Evolutionary conservation across 2,797 vertebrate genomes (phyloP).

Genomic region (Neoniphon sammara): DNA sequence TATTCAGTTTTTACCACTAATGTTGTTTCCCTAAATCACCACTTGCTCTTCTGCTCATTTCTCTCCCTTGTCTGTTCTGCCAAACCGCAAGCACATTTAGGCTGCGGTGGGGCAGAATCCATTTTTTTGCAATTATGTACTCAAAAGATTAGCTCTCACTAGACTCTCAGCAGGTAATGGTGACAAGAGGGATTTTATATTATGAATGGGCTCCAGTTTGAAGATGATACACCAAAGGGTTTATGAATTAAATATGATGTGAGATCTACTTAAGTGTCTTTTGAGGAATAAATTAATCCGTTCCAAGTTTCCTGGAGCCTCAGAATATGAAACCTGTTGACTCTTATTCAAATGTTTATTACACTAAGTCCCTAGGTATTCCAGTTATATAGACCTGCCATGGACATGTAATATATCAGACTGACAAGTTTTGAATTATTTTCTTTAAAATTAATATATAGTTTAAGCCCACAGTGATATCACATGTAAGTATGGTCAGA

Average conservation of each 20-base stretch:
- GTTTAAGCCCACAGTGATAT: conserved; percentile 1
- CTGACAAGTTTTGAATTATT: conserved; percentile 6
- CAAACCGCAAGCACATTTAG: background rate
- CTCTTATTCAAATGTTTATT: conserved; percentile 2
- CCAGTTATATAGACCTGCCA: background rate
- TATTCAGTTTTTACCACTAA: too few relatives aligned
- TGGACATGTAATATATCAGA: background rate
- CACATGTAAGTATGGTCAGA: background rate
- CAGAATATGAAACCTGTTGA: conserved; percentile 10
- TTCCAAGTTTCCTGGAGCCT: conserved; percentile 2
- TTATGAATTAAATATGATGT: background rate
- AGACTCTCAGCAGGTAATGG: background rate
- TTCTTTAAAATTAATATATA: conserved; percentile 31
- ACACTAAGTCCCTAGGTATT: background rate
- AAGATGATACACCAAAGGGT: background rate
- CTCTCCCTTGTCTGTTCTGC: background rate
- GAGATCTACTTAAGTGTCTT: conserved; percentile 5
- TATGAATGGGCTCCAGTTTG: background rate
- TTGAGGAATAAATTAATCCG: background rate
- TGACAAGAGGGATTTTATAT: background rate
- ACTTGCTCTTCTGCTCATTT: background rate
- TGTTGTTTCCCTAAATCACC: too few relatives aligned
- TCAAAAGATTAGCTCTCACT: conserved; percentile 2
- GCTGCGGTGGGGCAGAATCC: background rate
- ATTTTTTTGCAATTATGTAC: conserved; percentile 3